Base-by-base conservation (phyloP, 2,797 vertebrate genomes). In the Hipposideros larvatus region DNA sequence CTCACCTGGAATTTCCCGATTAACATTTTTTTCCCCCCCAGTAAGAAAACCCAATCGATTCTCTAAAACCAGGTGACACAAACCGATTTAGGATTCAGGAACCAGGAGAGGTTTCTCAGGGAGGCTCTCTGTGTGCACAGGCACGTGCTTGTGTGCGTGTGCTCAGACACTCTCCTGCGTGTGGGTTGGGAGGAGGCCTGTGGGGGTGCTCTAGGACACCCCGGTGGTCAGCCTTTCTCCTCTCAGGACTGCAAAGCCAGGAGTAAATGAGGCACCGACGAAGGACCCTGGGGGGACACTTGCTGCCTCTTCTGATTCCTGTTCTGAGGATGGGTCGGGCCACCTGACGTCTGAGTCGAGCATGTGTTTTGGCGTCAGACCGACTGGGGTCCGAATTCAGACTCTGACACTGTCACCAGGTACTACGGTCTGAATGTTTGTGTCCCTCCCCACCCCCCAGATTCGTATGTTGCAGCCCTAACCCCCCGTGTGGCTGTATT, bases 31-130 rank as follows among this genome's bases (percentile, higher is more conserved):
- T 10, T 65, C 7, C 46, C 19, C 19, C 22, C 18, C 19, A 14
- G 6, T 26, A 41, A 13, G 71, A 24, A 31, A 51, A 43, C 48
- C 11, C 11, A 46, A 28, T 61, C 46, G 2, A 11, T 37, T 75
- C 19, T 26, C 14, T 19, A 28, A 53, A 22, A 21, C 28, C 34
- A 1, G 5, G 28, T 41, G 21, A 0, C 15, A 10, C 46, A 34
- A 8, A 43, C 10, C 4, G 41, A 41, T 11, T 3, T 46, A 11
- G 1, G 14, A 19, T 11, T 68, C 43, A 21, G 71, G 43, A 63
- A 19, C 26, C 77, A 11, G 63, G 28, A 0, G 0, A 0, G 5
- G 21, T 3, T 1, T 1, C 5, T 41, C 9, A 0, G 48, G 19
- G 37, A 11, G 59, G 9, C 18, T 15, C 11, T 2, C n/a, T 3